Conservation (phyloP, 2,888 invertebrate genomes). For the Brachyptera putata region DNA sequence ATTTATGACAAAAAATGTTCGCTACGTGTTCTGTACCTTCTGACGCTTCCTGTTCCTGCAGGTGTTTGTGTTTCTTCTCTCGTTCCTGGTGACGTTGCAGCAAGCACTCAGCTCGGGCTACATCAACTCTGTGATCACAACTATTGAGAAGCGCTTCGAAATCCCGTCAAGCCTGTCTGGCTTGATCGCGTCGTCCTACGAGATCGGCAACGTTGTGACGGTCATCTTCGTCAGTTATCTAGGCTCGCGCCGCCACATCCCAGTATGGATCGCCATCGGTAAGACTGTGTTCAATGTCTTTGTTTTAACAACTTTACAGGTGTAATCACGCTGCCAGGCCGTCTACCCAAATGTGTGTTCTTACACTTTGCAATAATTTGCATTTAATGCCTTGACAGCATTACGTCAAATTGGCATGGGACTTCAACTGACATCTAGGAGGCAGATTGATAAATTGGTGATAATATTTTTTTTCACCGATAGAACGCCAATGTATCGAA, state of each 20-base stretch:
- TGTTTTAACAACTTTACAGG: no score
- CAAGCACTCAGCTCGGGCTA: conserved; percentile 89
- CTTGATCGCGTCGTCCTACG: conserved; percentile 89
- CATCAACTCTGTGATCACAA: conserved; percentile 93
- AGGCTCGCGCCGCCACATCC: conserved; percentile 87
- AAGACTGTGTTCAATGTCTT: conserved; percentile 41
- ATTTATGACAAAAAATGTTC: background rate
- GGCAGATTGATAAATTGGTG: no score
- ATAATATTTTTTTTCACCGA: no score
- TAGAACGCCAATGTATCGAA: no score
- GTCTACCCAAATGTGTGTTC: no score
- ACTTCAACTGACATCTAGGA: no score
- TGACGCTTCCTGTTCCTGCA: conserved; percentile 44
- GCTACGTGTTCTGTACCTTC: background rate
- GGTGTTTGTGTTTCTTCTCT: conserved; percentile 85
- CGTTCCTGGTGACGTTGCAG: conserved; percentile 84
- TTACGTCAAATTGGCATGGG: no score
- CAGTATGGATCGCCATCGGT: conserved; percentile 92
- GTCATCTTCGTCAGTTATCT: conserved; percentile 95
- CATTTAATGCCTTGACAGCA: no score
- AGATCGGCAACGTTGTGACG: conserved; percentile 92
- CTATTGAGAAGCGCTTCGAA: conserved; percentile 89
- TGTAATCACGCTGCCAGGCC: no score
- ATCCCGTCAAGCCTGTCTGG: conserved; percentile 91
- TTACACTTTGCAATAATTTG: no score